A percentile compares a stretch with the other conserved stretches of the same genome.
Conservation (phyloP, 2,888 invertebrate genomes). For the Stenotaenia linearis region DNA sequence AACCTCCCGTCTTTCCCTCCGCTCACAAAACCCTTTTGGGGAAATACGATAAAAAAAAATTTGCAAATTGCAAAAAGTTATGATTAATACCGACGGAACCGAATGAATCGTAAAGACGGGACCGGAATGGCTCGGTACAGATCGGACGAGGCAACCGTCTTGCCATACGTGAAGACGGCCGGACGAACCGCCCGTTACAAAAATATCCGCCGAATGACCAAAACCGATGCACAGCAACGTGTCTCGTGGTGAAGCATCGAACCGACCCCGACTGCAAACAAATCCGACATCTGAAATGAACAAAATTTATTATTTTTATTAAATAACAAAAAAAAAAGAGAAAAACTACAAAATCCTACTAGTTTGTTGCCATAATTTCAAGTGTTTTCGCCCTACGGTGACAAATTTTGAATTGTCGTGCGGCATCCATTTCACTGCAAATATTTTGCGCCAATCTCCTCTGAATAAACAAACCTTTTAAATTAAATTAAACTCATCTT, state of each 20-base stretch:
- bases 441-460: conserved; percentile 50
- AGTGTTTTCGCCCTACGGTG: conserved; percentile 50
- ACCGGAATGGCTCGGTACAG: conserved; percentile 48
- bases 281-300: conserved; percentile 46
- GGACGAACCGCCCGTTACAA: conserved; percentile 48
- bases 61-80: background rate
- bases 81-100: conserved; percentile 47
- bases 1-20: conserved; percentile 51
- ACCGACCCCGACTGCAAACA: conserved; percentile 46
- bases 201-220: conserved; percentile 43
- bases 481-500: background rate
- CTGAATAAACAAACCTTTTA: conserved; percentile 38
- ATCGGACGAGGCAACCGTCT: conserved; percentile 43
- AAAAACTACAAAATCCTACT: conserved; percentile 42
- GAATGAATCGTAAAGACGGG: conserved; percentile 49
- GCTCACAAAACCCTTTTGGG: conserved; percentile 50
- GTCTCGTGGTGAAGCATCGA: conserved; percentile 45
- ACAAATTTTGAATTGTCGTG: conserved; percentile 45
- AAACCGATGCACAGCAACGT: conserved; percentile 48
- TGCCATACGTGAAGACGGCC: conserved; percentile 49
- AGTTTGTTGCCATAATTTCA: conserved; percentile 50
- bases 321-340: background rate
- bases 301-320: background rate
- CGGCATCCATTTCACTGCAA: conserved; percentile 50
- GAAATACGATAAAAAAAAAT: background rate